Evolutionary conservation across 1,140 invertebrate genomes (phyloP).

Genomic region (Cardiocondyla obscurior): DNA sequence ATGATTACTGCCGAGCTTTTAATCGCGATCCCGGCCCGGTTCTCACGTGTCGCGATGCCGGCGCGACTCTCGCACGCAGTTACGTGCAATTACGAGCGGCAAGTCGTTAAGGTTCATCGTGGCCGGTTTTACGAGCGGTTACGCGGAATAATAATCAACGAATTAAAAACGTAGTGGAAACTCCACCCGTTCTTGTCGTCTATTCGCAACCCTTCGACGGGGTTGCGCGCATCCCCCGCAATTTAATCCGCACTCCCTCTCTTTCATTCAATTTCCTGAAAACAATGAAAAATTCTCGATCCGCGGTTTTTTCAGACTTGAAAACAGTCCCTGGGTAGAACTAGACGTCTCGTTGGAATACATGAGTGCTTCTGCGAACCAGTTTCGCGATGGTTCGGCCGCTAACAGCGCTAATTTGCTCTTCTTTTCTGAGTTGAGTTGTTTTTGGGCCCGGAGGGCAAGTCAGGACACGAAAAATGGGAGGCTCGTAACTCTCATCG

Average conservation of each 20-base stretch:
- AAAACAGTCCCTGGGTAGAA: background rate
- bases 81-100: constrained; percentile 68
- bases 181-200: background rate
- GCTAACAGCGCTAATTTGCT: constrained; percentile 17
- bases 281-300: background rate
- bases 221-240: constrained; percentile 5
- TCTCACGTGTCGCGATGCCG: constrained; percentile 33
- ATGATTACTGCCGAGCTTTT: background rate
- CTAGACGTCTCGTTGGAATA: constrained; percentile 46
- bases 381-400: constrained; percentile 45
- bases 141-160: constrained; percentile 66
- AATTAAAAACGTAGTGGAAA: constrained; percentile 60
- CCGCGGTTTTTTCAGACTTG: background rate
- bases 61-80: constrained; percentile 21
- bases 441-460: constrained; percentile 25
- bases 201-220: no score
- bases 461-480: constrained; percentile 23
- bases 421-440: constrained; percentile 31
- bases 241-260: background rate
- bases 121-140: constrained; percentile 66
- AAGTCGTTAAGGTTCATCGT: constrained; percentile 71
- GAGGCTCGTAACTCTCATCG: constrained; percentile 26
- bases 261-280: background rate
- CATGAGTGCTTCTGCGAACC: constrained; percentile 54
- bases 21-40: constrained; percentile 29